Evolutionary conservation across 2,113 vertebrate species (phyloP).

Genomic region (Ancistrus triradiatus): DNA sequence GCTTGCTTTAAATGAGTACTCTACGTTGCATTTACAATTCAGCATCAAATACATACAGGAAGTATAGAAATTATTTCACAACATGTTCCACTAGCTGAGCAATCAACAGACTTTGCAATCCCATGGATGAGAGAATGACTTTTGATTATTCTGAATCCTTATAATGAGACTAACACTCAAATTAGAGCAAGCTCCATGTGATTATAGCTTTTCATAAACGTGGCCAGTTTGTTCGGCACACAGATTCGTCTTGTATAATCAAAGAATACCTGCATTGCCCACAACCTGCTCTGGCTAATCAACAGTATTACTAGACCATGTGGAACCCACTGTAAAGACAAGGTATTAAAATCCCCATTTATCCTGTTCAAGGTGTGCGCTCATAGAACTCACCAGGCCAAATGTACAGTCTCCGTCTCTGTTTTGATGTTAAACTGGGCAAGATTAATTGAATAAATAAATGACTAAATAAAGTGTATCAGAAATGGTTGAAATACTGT

Average conservation of each 20-base stretch:
- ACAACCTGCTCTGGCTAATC: conserved; percentile 57
- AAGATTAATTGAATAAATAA: conserved; percentile 72
- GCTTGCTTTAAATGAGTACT: conserved; percentile 59
- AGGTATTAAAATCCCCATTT: conserved; percentile 68
- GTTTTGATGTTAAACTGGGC: conserved; percentile 81
- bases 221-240: conserved; percentile 55
- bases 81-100: conserved; percentile 55
- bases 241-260: conserved; percentile 53
- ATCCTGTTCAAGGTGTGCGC: conserved; percentile 72
- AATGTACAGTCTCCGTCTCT: conserved; percentile 82
- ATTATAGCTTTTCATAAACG: conserved; percentile 57
- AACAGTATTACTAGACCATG: conserved; percentile 70
- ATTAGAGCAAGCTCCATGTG: conserved; percentile 58
- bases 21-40: conserved; percentile 40
- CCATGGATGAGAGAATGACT: conserved; percentile 55
- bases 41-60: conserved; percentile 58
- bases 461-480: conserved; percentile 77
- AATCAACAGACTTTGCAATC: conserved; percentile 53
- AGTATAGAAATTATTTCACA: no score
- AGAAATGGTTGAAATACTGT: conserved; percentile 83
- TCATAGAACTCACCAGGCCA: conserved; percentile 77
- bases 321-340: conserved; percentile 63
- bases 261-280: conserved; percentile 48
- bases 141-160: conserved; percentile 58
- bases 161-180: conserved; percentile 60